These are phyloP conservation scores for Diplolepis rosae DNA, from an alignment of 2,888 invertebrate genomes.

Conservation along the genomic window DNA sequence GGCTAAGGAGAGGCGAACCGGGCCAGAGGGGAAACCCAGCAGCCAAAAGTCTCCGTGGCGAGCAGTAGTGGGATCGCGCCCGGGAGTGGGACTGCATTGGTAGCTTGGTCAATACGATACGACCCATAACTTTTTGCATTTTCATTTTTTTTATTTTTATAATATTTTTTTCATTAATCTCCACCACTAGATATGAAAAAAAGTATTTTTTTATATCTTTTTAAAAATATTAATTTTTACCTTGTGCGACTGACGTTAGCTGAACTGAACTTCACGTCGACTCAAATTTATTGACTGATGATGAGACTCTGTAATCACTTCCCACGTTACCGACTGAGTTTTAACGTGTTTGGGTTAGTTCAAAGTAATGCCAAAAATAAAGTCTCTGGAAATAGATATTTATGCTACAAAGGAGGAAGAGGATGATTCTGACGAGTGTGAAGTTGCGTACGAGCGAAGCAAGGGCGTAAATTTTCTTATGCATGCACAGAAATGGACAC, in stretches of 20 bases:
- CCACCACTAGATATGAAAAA: background rate
- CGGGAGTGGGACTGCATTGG: constrained; percentile 89
- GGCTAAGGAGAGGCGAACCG: constrained; percentile 97
- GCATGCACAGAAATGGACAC: no score
- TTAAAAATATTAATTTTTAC: background rate
- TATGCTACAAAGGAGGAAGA: no score
- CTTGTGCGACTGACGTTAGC: background rate
- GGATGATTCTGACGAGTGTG: no score
- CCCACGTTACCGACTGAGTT: background rate
- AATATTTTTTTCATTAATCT: background rate
- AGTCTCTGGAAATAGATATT: no score
- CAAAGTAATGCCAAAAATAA: no score
- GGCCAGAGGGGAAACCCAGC: constrained; percentile 99
- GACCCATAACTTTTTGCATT: constrained; percentile 81
- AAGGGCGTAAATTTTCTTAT: no score
- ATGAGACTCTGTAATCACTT: background rate
- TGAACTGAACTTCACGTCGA: background rate
- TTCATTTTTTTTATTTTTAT: constrained; percentile 52
- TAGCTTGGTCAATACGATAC: constrained; percentile 89
- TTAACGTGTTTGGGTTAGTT: no score
- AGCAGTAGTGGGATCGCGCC: constrained; percentile 99
- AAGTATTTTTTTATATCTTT: background rate
- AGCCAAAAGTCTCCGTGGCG: constrained; percentile 99
- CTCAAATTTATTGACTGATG: background rate
- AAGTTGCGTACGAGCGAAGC: no score